Base-by-base conservation (phyloP, 1,140 invertebrate genomes). In the Bemisia tabaci region DNA sequence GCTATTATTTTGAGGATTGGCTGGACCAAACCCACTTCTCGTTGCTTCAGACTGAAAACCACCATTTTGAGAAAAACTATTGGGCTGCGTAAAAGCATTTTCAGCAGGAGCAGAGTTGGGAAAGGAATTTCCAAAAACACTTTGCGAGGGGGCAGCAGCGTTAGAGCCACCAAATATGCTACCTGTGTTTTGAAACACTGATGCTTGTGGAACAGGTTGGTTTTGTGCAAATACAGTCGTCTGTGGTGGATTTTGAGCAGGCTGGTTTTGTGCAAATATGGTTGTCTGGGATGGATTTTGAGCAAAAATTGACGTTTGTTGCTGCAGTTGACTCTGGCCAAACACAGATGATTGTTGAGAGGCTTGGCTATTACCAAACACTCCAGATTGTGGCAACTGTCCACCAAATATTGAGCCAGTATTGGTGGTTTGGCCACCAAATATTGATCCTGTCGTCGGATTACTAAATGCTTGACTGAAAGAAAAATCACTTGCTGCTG, bases 401-500 rank as follows among this genome's bases (percentile, higher is more conserved):
- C 39, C 22, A 17, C 63, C 63, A 23, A 64, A 64, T 23, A 25
- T 11, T 33, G 24, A 27, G 1, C 39, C 22, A n/a, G 64, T 24
- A 22, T 65, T 58, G 25, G 22, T 22, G 23, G 59, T 23, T 9
- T 48, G 39, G 12, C 39, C 59, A 24, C 22, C 59, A 65, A n/a
- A 58, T 1, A 11, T 22, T 21, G 25, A 23, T 11, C 23, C 23
- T n/a, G n/a, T n/a, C n/a, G n/a, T n/a, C 12, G 64, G 24, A 22
- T 65, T 33, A n/a, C 58, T 21, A 48, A 33, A 22, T 26, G n/a
- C 27, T 22, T 23, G 25, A 27, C 64, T 58, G 33, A 65, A 65
- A 22, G 12, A 22, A 33, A 58, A 23, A n/a, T 22, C 22, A 9
- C n/a, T 12, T 22, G 64, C 26, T 22, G 58, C n/a, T 12, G 21